Percentiles rank a stretch among this genome's conserved stretches.
phyloP scores from a whole-genome alignment of 2,888 invertebrate species.

The Drosophila picticornis region DNA sequence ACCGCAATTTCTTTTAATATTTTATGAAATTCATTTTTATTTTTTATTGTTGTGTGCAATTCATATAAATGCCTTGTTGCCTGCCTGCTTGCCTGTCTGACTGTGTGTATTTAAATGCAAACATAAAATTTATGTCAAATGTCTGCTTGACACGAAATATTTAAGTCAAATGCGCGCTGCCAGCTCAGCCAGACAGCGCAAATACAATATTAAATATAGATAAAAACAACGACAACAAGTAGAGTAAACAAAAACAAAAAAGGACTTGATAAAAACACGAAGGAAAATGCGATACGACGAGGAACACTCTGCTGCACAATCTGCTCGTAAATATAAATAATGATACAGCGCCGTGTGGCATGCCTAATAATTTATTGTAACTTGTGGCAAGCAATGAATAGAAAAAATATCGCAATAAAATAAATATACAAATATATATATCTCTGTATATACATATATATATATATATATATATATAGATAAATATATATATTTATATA shows the following conservation, averaged over 20 bases:
- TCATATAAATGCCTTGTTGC: conserved; percentile 49
- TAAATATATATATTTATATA: conserved; percentile 2
- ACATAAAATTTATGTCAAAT: conserved; percentile 84
- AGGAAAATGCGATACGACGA: conserved; percentile 27
- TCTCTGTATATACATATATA: not conserved
- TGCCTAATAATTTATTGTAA: conserved; percentile 74
- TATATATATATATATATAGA: conserved; percentile 15
- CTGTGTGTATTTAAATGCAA: conserved; percentile 82
- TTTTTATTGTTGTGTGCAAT: conserved; percentile 40
- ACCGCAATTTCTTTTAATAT: conserved; percentile 57
- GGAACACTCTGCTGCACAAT: conserved; percentile 32
- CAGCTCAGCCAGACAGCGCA: conserved; percentile 47
- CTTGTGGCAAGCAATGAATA: conserved; percentile 64
- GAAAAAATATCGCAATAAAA: conserved; percentile 24
- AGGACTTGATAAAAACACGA: conserved; percentile 30
- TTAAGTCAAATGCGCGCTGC: conserved; percentile 71
- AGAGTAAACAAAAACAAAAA: conserved; percentile 8
- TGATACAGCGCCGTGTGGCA: conserved; percentile 56
- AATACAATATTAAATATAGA: conserved; percentile 66
- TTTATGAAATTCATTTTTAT: conserved; percentile 52
- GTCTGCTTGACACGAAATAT: conserved; percentile 83
- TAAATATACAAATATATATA: conserved; percentile 5
- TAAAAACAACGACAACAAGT: conserved; percentile 38
- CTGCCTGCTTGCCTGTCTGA: conserved; percentile 16
- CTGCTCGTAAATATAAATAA: conserved; percentile 64